Conservation (phyloP, 2,888 invertebrate species). For the Molorchus minor region DNA sequence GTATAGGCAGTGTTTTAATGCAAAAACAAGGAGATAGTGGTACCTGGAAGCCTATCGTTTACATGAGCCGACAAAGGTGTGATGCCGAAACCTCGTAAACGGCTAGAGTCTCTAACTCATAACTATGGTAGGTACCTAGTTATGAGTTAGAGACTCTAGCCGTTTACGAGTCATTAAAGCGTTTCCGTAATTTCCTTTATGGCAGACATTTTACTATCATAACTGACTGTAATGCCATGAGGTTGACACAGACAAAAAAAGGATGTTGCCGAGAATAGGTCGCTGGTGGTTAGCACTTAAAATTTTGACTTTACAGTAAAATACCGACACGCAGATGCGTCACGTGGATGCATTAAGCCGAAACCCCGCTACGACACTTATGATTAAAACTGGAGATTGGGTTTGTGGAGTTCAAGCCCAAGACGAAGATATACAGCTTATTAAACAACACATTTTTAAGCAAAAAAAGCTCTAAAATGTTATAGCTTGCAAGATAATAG, state of each 20-base stretch:
- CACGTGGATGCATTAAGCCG: slow-evolving; percentile 47
- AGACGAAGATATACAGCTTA: slow-evolving; percentile 7
- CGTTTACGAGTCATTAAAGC: neutral
- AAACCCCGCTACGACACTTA: slow-evolving; percentile 7
- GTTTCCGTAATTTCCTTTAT: neutral
- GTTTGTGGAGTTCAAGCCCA: slow-evolving; percentile 29
- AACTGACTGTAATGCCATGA: too few relatives aligned
- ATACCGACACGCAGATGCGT: slow-evolving; percentile 42
- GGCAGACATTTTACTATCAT: too few relatives aligned
- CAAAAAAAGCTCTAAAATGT: neutral
- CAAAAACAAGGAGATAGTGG: neutral
- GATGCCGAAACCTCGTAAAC: too few relatives aligned
- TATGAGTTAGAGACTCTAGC: neutral
- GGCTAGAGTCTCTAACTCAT: too few relatives aligned
- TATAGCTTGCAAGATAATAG: neutral
- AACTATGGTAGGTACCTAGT: too few relatives aligned
- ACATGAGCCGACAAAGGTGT: too few relatives aligned
- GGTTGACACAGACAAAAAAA: slow-evolving; percentile 26
- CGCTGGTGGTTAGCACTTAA: slow-evolving; percentile 48
- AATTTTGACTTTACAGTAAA: slow-evolving; percentile 46
- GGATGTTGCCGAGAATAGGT: slow-evolving; percentile 32
- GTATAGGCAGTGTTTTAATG: neutral
- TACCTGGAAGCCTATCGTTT: too few relatives aligned
- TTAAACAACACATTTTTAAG: neutral
- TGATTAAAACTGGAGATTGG: slow-evolving; percentile 24